phyloP scores from a whole-genome alignment of 2,113 vertebrate species.

The Gila orcuttii region DNA sequence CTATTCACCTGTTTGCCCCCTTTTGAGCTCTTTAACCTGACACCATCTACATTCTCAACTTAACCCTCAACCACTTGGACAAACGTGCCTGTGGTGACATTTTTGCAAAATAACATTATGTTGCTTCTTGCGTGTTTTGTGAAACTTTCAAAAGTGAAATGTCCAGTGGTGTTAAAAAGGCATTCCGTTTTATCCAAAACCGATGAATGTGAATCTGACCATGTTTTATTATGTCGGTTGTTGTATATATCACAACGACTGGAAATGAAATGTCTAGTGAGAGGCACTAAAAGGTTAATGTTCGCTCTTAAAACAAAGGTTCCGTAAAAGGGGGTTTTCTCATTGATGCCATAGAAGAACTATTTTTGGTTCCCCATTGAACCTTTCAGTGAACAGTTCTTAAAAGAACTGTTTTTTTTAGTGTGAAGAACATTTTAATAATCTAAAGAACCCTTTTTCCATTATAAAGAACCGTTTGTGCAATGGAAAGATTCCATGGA shows the following conservation, averaged over 20 bases:
- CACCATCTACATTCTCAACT: constrained; percentile 25
- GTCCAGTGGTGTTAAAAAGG: neutral
- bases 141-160: neutral
- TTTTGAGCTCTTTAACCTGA: constrained; percentile 24
- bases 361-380: too few relatives aligned
- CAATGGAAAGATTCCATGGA: too few relatives aligned
- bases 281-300: neutral
- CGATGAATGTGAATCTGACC: neutral
- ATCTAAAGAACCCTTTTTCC: too few relatives aligned
- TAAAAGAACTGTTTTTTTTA: too few relatives aligned
- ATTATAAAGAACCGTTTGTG: too few relatives aligned
- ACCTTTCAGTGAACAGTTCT: too few relatives aligned
- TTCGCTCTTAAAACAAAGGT: neutral
- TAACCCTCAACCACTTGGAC: constrained; percentile 9
- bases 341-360: too few relatives aligned
- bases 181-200: neutral
- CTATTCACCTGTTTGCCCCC: constrained; percentile 13
- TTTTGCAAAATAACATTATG: neutral
- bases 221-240: neutral
- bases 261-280: neutral
- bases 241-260: too few relatives aligned
- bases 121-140: too few relatives aligned
- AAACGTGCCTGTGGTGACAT: neutral
- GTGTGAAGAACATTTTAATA: too few relatives aligned
- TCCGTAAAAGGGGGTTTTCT: too few relatives aligned